Base-by-base conservation (phyloP, 1,140 invertebrate genomes). In the Scaptomyza hsui region DNA sequence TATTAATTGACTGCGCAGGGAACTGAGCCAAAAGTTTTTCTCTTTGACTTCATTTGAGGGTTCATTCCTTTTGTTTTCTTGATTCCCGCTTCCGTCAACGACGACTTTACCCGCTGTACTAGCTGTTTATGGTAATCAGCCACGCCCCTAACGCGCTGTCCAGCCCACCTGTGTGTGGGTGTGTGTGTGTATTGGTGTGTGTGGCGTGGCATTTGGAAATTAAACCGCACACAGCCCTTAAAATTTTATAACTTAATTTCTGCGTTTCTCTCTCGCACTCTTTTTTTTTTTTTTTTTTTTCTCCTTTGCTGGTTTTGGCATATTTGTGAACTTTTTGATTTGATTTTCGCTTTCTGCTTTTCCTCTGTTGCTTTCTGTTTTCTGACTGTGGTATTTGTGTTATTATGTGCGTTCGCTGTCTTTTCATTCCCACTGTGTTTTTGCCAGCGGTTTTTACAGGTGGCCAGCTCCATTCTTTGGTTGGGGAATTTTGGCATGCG, bases 161-260 rank as follows among this genome's bases (percentile, higher is more conserved):
- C 47, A 53, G 29, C 65, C 77, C 73, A 81, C 77, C 77, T 88
- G 77, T 72, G 51, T 26, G 18, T 16, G 24, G 6, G n/a, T 51
- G 44, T 41, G 7, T 49, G 19, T 59, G 39, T 41, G 24, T n/a
- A n/a, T n/a, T 57, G 56, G 60, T 62, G 39, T 60, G 26, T 56
- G 26, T 29, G 78, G 59, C 81, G 76, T 86, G 81, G 81, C 62
- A 88, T 81, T 81, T 78, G 70, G 74, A 88, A 86, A 86, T 86
- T 88, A 86, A 88, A 82, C 74, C 75, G 77, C 65, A 79, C 73
- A 78, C 62, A 73, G 78, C 85, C 82, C 81, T 86, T 88, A 86
- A 86, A 86, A 86, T 86, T 86, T 86, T 86, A 86, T 86, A 86
- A 86, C 81, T 88, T 86, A 86, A 86, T 86, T 86, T 86, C 73